A percentile compares a stretch with the other conserved stretches of the same genome.
Conservation (phyloP, 2,797 vertebrate species). For the Gymnothorax javanicus region DNA sequence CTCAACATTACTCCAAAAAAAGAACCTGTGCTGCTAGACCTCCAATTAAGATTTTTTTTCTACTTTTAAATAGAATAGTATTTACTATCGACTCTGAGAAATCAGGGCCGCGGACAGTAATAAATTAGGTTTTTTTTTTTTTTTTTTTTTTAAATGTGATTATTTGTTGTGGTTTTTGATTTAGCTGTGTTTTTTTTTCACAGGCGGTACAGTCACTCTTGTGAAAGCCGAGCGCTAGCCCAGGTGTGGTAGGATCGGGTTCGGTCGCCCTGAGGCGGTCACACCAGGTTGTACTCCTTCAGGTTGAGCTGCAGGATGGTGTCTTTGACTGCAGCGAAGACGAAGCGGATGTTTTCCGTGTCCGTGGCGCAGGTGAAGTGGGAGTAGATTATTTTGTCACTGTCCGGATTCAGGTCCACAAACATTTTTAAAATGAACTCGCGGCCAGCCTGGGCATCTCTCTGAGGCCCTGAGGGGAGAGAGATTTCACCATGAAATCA, state of each 20-base stretch:
- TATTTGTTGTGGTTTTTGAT: conserved; percentile 61
- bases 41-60: conserved; percentile 59
- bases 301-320: conserved; percentile 95
- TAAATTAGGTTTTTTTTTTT: conserved; percentile 87
- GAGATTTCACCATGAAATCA: neutral
- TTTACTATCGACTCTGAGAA: conserved; percentile 80
- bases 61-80: conserved; percentile 87
- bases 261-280: conserved; percentile 53
- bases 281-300: conserved; percentile 97
- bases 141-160: conserved; percentile 74
- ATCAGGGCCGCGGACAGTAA: conserved; percentile 84
- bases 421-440: conserved; percentile 98
- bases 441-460: conserved; percentile 89
- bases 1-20: conserved; percentile 51
- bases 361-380: conserved; percentile 98
- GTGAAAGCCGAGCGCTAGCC: conserved; percentile 53
- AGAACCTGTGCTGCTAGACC: conserved; percentile 68
- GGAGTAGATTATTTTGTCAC: conserved; percentile 97
- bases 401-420: conserved; percentile 95
- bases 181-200: conserved; percentile 66
- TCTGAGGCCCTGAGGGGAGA: conserved; percentile 79
- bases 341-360: conserved; percentile 96
- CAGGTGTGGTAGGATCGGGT: conserved; percentile 81
- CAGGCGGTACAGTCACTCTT: conserved; percentile 81
- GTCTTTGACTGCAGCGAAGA: conserved; percentile 97